Conservation (phyloP, 2,888 invertebrate genomes). For the Oligia latruncula region DNA sequence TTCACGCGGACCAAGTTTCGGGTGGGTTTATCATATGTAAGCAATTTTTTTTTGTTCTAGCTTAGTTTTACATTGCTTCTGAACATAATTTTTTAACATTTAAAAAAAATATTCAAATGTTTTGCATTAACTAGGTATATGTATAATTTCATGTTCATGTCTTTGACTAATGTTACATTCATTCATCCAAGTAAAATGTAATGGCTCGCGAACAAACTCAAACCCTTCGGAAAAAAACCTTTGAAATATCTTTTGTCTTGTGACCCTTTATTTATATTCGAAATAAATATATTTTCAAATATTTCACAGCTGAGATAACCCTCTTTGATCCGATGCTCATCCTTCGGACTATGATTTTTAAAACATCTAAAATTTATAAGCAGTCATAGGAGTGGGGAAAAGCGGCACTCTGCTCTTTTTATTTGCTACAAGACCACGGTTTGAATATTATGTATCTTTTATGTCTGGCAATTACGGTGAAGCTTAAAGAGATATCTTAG, state of each 20-base stretch:
- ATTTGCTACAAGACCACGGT: conserved; percentile 17
- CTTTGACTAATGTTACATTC: conserved; percentile 1
- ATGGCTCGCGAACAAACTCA: conserved; percentile 8
- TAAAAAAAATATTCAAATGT: not conserved
- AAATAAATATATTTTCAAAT: conserved; percentile 32
- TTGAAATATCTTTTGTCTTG: conserved; percentile 30
- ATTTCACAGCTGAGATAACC: conserved; percentile 40
- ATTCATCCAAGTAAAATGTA: conserved; percentile 8
- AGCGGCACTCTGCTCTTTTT: conserved; percentile 40
- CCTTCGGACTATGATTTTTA: conserved; percentile 42
- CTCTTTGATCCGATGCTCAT: conserved; percentile 46
- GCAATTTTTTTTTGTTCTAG: not conserved
- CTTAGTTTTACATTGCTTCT: not conserved
- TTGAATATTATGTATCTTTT: conserved; percentile 26
- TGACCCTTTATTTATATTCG: conserved; percentile 28
- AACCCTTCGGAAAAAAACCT: not conserved
- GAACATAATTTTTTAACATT: not conserved
- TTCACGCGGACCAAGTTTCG: not conserved
- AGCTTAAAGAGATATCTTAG: not conserved
- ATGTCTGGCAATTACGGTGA: conserved; percentile 11
- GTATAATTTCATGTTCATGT: not conserved
- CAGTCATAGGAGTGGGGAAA: conserved; percentile 22
- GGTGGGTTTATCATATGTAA: not conserved
- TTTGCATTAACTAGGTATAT: not conserved
- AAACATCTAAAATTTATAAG: conserved; percentile 42